Percentiles rank a stretch among this genome's conserved stretches.
These are phyloP conservation scores for Corythornis cristatus DNA, from an alignment of 2,113 vertebrate genomes.

Conservation along the genomic window DNA sequence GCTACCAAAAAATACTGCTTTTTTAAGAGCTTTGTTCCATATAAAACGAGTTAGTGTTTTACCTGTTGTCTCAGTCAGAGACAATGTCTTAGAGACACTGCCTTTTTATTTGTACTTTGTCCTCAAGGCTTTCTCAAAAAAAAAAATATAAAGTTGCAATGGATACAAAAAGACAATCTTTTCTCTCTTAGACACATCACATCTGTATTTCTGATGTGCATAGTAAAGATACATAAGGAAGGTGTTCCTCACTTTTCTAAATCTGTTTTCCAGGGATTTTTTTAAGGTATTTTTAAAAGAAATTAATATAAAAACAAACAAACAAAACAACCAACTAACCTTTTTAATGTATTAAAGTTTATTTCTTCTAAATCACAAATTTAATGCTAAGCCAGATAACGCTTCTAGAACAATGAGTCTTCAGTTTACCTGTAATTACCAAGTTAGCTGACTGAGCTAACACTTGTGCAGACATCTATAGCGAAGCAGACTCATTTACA, in stretches of 20 bases:
- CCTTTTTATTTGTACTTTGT: background rate
- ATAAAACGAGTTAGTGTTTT: background rate
- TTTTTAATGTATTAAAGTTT: background rate
- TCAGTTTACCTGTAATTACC: background rate
- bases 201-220: background rate
- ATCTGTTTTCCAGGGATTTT: background rate
- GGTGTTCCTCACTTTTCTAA: background rate
- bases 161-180: background rate
- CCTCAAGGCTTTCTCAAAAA: background rate
- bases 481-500: background rate
- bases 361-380: background rate
- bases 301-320: background rate
- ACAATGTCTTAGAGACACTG: background rate
- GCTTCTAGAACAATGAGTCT: background rate
- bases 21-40: background rate
- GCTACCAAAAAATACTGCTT: background rate
- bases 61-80: background rate
- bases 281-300: background rate
- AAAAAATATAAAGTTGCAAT: background rate
- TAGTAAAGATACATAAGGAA: background rate
- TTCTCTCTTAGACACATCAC: background rate
- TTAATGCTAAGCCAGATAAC: background rate
- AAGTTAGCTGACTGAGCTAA: background rate
- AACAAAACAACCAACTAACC: background rate
- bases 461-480: background rate